These are phyloP conservation scores for Catharus ustulatus DNA, from an alignment of 2,797 vertebrate genomes.

Conservation along the genomic window DNA sequence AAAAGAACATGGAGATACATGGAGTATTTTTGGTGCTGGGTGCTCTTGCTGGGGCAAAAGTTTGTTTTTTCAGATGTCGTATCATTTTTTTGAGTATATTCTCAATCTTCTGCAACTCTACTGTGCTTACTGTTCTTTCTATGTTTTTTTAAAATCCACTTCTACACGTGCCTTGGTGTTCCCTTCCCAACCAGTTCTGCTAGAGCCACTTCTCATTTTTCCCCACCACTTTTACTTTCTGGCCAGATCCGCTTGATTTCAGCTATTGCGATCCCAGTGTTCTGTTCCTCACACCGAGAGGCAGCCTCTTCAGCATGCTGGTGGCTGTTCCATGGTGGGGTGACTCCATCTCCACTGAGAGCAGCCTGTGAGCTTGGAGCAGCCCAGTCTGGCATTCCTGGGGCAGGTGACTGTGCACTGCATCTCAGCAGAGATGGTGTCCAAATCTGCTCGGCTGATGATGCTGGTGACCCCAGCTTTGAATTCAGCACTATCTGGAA, in stretches of 20 bases:
- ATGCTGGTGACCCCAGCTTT: neutral
- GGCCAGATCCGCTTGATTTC: neutral
- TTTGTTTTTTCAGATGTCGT: neutral
- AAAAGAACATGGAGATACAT: neutral
- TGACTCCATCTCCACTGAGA: neutral
- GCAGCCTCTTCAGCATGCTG: neutral
- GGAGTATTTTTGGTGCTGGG: neutral
- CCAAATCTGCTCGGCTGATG: rapidly evolving
- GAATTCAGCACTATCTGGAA: neutral
- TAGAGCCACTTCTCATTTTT: neutral
- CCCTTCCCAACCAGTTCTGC: neutral
- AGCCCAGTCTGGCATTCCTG: rapidly evolving
- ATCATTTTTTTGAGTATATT: neutral
- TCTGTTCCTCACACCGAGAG: neutral
- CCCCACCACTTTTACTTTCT: neutral
- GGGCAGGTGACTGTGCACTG: rapidly evolving
- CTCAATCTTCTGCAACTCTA: neutral
- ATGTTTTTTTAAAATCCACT: rapidly evolving
- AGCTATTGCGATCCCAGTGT: neutral
- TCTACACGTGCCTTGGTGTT: neutral
- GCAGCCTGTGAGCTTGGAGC: neutral
- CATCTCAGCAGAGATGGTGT: neutral
- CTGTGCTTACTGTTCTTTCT: neutral
- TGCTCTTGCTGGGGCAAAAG: neutral
- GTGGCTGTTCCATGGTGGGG: neutral